Evolutionary conservation across 2,888 invertebrate species (phyloP).

Genomic region (Choreutis nemorana): DNA sequence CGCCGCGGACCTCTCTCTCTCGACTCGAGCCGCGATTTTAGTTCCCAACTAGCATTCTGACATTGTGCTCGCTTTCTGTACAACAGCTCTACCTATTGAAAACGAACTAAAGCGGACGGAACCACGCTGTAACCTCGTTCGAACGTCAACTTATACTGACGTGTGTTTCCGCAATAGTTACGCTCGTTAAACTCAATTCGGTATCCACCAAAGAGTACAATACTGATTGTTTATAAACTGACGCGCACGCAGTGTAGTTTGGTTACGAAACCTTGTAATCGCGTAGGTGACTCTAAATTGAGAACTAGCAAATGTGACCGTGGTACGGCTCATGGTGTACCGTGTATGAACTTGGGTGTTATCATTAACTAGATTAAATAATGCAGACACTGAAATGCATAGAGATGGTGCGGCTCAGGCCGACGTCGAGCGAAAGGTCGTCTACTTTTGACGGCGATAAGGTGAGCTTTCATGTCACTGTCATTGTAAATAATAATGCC

Average conservation of each 20-base stretch:
- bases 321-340: slow-evolving; percentile 22
- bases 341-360: slow-evolving; percentile 8
- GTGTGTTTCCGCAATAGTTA: slow-evolving; percentile 26
- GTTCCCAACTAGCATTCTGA: slow-evolving; percentile 31
- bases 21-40: slow-evolving; percentile 29
- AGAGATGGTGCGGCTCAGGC: slow-evolving; percentile 55
- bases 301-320: slow-evolving; percentile 33
- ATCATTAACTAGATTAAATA: slow-evolving; percentile 12
- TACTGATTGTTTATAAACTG: slow-evolving; percentile 46
- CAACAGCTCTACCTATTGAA: slow-evolving; percentile 12
- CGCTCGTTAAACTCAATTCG: slow-evolving; percentile 25
- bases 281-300: slow-evolving; percentile 51
- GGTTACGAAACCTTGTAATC: slow-evolving; percentile 43
- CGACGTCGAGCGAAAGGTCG: slow-evolving; percentile 31
- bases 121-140: slow-evolving; percentile 13
- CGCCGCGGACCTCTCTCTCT: slow-evolving; percentile 26
- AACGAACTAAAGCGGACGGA: slow-evolving; percentile 5
- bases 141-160: slow-evolving; percentile 13
- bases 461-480: too few species aligned
- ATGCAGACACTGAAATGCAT: slow-evolving; percentile 60
- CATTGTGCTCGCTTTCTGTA: slow-evolving; percentile 28
- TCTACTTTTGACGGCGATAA: slow-evolving; percentile 44
- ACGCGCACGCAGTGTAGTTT: slow-evolving; percentile 33
- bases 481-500: too few species aligned
- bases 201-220: slow-evolving; percentile 21